Evolutionary conservation across 1,140 invertebrate genomes (phyloP), one percentile per base, ranked within the genome.

Genomic region (Coenobita brevimanus): DNA sequence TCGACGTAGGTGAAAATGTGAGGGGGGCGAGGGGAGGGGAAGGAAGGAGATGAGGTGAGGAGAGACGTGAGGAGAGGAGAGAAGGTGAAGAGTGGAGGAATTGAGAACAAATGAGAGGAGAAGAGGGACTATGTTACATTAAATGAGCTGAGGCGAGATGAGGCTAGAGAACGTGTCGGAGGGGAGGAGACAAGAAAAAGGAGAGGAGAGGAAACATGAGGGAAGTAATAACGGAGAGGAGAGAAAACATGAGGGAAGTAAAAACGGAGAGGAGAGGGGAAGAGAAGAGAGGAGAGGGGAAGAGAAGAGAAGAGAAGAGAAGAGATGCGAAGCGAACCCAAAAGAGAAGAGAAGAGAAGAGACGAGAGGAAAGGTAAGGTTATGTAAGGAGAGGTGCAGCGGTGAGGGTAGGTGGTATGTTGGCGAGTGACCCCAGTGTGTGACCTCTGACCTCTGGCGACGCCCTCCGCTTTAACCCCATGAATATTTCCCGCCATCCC

Each of bases 261-360:
- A 69, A 8, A 33, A 10, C 8, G 8, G 27, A 27, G 64, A 69
- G 8, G 64, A 76, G 41, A 46, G 41, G 27, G 33, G 27, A 38
- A 46, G 41, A 76, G 73, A 76, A 3, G 54, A 62, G 54, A 81
- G 30, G 50, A 46, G 62, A 30, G 50, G 30, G 50, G 54, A 71
- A 50, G 50, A 46, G 50, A 10, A 78, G 36, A 41, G 41, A 73
- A 2, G 43, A 3, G 38, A 24, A 41, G 3, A 38, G 60, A 78
- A 3, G 4, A 33, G 13, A 33, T 8, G 64, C 76, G 1, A 78
- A 33, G 3, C 13, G 33, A 38, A 6, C 3, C 2, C 3, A 78
- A 3, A 33, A 3, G 1, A 27, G n/a, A 10, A 3, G 2, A 3
- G 24, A 36, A n/a, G 27, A 27, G 30, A 50, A 85, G 13, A 3